Percentiles rank a stretch among this genome's conserved stretches.
Evolutionary conservation across 1,140 invertebrate genomes (phyloP).

Genomic region (Caerostris darwini): DNA sequence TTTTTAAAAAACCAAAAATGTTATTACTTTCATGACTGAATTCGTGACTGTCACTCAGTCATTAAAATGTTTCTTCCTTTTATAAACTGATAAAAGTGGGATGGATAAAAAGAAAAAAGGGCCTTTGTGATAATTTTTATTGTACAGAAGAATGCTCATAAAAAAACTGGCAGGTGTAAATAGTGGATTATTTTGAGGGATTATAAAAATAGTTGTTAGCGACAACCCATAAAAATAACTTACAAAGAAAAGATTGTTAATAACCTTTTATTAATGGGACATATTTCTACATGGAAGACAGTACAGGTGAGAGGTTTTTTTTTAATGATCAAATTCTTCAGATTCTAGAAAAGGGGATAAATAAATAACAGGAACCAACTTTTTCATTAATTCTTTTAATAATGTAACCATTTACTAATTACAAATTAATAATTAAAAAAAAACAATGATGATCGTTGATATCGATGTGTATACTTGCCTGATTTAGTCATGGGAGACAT

Average conservation of each 20-base stretch:
- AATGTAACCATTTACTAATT: no score
- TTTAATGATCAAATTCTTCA: no score
- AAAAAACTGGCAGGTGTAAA: not conserved
- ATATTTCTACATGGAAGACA: not conserved
- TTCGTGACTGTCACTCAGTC: slow-evolving; percentile 14
- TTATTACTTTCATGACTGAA: not conserved
- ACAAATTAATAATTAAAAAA: no score
- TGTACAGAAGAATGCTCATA: not conserved
- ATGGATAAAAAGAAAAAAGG: not conserved
- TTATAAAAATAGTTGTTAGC: slow-evolving; percentile 15
- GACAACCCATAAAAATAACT: not conserved
- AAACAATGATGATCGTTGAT: no score
- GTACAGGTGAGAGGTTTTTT: no score
- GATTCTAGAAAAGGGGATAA: no score
- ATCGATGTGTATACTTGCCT: no score
- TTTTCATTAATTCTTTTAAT: no score
- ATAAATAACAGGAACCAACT: no score
- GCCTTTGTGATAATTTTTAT: slow-evolving; percentile 38
- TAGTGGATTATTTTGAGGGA: slow-evolving; percentile 42
- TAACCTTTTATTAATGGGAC: not conserved
- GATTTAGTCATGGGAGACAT: no score
- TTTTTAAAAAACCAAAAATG: not conserved
- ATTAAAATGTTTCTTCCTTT: slow-evolving; percentile 7
- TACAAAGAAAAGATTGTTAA: not conserved
- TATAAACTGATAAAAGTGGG: not conserved